Percentiles rank a stretch among this genome's conserved stretches.
These are phyloP conservation scores for Orthonyx spaldingii DNA, from an alignment of 2,113 vertebrate species.

Conservation along the genomic window DNA sequence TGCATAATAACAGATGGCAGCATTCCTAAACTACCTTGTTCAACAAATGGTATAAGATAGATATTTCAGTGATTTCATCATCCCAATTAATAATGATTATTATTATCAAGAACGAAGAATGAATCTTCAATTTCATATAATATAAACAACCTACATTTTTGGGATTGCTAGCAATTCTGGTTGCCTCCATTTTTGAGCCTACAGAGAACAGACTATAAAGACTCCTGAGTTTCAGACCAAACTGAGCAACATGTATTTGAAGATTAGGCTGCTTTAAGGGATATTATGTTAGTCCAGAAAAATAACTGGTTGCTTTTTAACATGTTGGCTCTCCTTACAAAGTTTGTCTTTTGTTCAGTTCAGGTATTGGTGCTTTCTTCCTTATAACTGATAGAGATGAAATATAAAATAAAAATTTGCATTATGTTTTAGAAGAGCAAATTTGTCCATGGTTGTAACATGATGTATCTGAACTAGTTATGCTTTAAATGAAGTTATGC, in stretches of 20 bases:
- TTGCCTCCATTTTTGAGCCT: background rate
- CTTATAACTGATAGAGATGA: background rate
- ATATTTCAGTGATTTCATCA: background rate
- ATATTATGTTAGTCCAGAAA: background rate
- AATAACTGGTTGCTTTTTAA: background rate
- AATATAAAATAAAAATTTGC: background rate
- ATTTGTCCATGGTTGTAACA: background rate
- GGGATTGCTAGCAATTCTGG: background rate
- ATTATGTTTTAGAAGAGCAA: background rate
- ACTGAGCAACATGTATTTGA: background rate
- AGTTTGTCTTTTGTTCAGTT: background rate
- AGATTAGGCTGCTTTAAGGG: background rate
- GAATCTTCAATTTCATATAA: background rate
- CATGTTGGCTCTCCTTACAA: background rate
- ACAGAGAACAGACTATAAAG: background rate
- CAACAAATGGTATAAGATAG: background rate
- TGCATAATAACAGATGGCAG: conserved; percentile 13
- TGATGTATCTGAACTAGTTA: background rate
- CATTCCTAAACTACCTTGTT: background rate
- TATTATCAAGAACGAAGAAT: background rate
- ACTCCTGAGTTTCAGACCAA: background rate
- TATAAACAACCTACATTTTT: background rate
- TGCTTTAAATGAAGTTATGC: background rate
- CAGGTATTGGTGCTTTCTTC: background rate
- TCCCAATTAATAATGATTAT: background rate